Evolutionary conservation across 1,140 invertebrate genomes (phyloP).

Genomic region (Steinernema feltiae): DNA sequence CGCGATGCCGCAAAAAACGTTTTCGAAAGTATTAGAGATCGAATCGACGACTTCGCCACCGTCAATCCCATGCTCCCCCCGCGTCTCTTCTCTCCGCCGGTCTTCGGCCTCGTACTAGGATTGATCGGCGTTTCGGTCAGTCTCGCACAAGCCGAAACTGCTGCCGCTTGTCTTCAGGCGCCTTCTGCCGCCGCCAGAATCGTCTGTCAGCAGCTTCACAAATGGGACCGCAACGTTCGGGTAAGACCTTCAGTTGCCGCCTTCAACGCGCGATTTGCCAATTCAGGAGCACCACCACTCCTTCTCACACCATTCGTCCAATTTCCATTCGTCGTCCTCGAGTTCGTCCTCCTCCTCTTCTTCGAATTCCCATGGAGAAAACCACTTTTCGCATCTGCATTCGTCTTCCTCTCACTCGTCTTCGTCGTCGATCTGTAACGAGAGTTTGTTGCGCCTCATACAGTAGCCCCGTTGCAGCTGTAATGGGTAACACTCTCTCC

Average conservation of each 20-base stretch:
- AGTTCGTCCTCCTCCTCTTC: background rate
- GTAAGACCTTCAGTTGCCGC: slow-evolving; percentile 22
- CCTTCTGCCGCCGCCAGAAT: slow-evolving; percentile 41
- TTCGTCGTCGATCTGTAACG: background rate
- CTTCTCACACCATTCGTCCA: background rate
- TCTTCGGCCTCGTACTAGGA: too few species aligned
- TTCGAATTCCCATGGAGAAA: background rate
- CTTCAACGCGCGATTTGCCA: slow-evolving; percentile 9
- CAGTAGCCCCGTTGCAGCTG: background rate
- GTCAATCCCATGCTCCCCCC: too few species aligned
- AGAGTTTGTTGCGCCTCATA: background rate
- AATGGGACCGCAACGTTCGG: slow-evolving; percentile 51
- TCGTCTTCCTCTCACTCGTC: background rate
- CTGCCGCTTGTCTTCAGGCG: slow-evolving; percentile 13
- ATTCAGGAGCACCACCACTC: background rate
- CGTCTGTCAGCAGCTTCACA: slow-evolving; percentile 47
- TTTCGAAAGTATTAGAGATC: background rate
- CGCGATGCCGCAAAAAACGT: background rate
- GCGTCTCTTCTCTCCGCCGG: too few species aligned
- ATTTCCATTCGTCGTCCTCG: background rate
- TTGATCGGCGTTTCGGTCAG: too few species aligned
- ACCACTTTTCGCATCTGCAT: background rate
- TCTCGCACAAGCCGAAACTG: background rate
- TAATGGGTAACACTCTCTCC: background rate
- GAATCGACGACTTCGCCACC: background rate